These are phyloP conservation scores for Exocentrus adspersus DNA, from an alignment of 2,888 invertebrate genomes.

Conservation along the genomic window DNA sequence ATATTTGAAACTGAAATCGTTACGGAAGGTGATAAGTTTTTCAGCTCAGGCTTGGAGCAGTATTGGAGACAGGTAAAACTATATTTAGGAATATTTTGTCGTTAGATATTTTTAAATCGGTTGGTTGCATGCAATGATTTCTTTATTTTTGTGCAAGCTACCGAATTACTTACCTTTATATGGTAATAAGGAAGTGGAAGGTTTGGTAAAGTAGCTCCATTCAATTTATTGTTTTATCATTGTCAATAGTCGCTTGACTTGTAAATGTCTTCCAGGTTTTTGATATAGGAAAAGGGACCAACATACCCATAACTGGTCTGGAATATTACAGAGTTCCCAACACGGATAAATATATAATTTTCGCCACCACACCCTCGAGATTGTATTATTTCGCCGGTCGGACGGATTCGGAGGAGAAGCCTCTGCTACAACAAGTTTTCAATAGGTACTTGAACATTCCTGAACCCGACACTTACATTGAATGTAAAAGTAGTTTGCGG, in stretches of 20 bases:
- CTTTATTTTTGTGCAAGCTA: constrained; percentile 68
- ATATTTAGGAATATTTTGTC: not conserved
- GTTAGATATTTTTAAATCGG: too few relatives aligned
- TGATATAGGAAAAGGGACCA: constrained; percentile 82
- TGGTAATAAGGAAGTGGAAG: constrained; percentile 78
- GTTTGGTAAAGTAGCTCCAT: constrained; percentile 69
- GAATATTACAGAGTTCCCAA: constrained; percentile 81
- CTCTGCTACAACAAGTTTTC: constrained; percentile 82
- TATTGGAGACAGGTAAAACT: constrained; percentile 81
- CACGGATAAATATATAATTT: constrained; percentile 80
- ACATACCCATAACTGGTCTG: constrained; percentile 86
- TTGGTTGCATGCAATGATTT: too few relatives aligned
- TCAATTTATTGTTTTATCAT: not conserved
- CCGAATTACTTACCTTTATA: constrained; percentile 80
- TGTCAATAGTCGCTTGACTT: too few relatives aligned
- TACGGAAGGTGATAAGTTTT: constrained; percentile 83
- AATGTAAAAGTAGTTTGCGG: constrained; percentile 72
- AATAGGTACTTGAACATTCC: constrained; percentile 78
- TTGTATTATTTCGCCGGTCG: constrained; percentile 90
- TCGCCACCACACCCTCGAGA: constrained; percentile 84
- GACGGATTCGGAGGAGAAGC: constrained; percentile 79
- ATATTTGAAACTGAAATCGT: constrained; percentile 91
- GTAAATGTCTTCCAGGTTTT: constrained; percentile 72
- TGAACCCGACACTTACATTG: constrained; percentile 74
- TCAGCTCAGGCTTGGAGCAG: constrained; percentile 78